phyloP scores from a whole-genome alignment of 1,140 invertebrate species.

The Pseudomyrmex dendroicus region DNA sequence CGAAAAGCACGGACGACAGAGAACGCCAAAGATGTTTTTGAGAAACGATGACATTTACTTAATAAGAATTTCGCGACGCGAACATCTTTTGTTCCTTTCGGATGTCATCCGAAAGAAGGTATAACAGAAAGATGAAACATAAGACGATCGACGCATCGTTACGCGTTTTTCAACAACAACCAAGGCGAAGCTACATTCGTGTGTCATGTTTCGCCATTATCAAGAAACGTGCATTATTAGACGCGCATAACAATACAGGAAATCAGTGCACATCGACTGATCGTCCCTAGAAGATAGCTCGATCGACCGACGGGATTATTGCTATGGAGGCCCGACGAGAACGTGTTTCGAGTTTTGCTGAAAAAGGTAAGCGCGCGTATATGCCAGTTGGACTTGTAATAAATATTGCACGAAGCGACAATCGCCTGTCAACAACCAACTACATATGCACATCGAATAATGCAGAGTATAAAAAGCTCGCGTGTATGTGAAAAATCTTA shows the following conservation, averaged over 20 bases:
- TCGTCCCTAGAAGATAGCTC: neutral
- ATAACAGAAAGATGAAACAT: conserved; percentile 7
- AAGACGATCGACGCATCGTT: conserved; percentile 63
- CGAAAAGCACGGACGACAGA: too few species aligned
- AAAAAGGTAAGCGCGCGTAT: conserved; percentile 55
- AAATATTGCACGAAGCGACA: conserved; percentile 41
- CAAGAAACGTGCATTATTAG: conserved; percentile 65
- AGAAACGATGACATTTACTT: neutral
- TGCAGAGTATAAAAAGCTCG: neutral
- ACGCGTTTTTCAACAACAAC: conserved; percentile 69
- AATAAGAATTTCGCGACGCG: neutral
- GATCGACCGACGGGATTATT: conserved; percentile 2
- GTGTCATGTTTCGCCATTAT: conserved; percentile 63
- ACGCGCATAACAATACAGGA: conserved; percentile 22
- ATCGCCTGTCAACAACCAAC: neutral
- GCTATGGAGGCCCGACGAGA: conserved; percentile 52
- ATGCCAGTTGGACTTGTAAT: neutral
- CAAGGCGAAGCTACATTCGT: conserved; percentile 42
- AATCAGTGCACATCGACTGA: neutral
- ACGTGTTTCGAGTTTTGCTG: conserved; percentile 49
- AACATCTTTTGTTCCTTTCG: conserved; percentile 33
- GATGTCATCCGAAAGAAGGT: conserved; percentile 13
- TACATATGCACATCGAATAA: conserved; percentile 22
- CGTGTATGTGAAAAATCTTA: neutral
- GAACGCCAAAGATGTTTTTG: neutral